Base-by-base conservation (phyloP, 2,888 invertebrate genomes). In the Nephrotoma guestfalica region DNA sequence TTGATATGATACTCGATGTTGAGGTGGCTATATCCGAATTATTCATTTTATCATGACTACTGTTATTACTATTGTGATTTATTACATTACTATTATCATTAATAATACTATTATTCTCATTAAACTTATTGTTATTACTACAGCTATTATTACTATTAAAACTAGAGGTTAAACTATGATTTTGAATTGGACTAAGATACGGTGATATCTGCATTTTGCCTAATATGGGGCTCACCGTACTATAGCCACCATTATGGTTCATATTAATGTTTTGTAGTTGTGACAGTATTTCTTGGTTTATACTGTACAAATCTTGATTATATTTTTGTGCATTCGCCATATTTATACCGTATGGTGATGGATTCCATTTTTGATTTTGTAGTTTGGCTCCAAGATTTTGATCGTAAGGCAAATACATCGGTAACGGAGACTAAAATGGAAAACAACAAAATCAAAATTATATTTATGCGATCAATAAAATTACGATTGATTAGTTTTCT, bases 291-390 rank as follows among this genome's bases (percentile, higher is more conserved):
- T 91, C 92, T 88, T 91, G 91, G 88, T 92, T 91, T 86, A 91
- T 90, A 88, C 91, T 92, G 87, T 91, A 92, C 88, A 90, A 90
- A 88, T 91, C 92, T 88, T 90, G 91, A 88, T 91, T 91, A 87
- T 91, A 91, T 87, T 90, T 91, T 88, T 91, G 91, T 88, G 91
- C 91, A 89, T 91, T 91, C 85, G 91, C 89, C 3, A 91, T 91
- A 87, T 90, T 91, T 87, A 91, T 88, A 86, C 91, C 91, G 57
- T 91, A 89, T 85, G 91, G 90, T 45, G 90, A 91, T 87, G 91
- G 87, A 88, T 89, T 91, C 86, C 91, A 90, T 88, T 91, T 91
- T 88, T 91, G 91, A 57, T 86, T 86, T 85, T 41, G 84, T 87
- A 88, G 51, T 88, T 88, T 83, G 88, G 85, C 85, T 88, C 89